Evolutionary conservation across 2,888 invertebrate species (phyloP).

Genomic region (Aquatica leii): DNA sequence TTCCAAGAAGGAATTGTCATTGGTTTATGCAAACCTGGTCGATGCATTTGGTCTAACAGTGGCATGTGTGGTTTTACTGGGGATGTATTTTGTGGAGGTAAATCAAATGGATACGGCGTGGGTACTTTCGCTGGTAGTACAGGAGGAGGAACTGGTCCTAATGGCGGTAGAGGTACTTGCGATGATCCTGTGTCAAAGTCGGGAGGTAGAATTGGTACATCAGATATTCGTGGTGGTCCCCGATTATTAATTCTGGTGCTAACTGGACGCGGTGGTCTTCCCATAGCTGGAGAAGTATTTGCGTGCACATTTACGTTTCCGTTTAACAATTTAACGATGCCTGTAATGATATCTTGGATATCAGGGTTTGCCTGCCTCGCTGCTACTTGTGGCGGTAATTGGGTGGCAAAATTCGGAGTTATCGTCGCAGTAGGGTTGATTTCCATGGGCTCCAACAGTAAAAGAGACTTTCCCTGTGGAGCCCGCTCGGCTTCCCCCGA

Average conservation of each 20-base stretch:
- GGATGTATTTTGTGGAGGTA: constrained; percentile 67
- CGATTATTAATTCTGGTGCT: constrained; percentile 87
- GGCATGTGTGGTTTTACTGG: constrained; percentile 70
- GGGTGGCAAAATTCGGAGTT: constrained; percentile 65
- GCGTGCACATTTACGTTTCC: constrained; percentile 89
- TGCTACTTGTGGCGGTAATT: constrained; percentile 57
- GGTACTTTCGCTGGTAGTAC: constrained; percentile 64
- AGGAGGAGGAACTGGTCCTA: constrained; percentile 62
- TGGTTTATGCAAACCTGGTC: constrained; percentile 64
- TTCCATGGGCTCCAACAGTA: constrained; percentile 71
- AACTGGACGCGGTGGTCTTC: constrained; percentile 72
- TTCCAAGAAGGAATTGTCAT: constrained; percentile 73
- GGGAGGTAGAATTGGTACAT: constrained; percentile 75
- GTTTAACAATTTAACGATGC: constrained; percentile 86
- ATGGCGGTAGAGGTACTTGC: constrained; percentile 60
- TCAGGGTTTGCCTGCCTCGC: constrained; percentile 74
- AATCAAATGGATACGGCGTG: constrained; percentile 81
- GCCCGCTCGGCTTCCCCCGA: constrained; percentile 82
- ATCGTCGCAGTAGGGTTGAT: constrained; percentile 60
- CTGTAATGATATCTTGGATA: constrained; percentile 90
- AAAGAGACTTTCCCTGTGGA: constrained; percentile 74
- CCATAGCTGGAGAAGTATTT: constrained; percentile 67
- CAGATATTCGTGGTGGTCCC: constrained; percentile 86
- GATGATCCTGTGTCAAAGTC: constrained; percentile 69
- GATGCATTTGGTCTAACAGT: constrained; percentile 71